Evolutionary conservation across 1,140 invertebrate genomes (phyloP).

Genomic region (Schlechtendalia chinensis): DNA sequence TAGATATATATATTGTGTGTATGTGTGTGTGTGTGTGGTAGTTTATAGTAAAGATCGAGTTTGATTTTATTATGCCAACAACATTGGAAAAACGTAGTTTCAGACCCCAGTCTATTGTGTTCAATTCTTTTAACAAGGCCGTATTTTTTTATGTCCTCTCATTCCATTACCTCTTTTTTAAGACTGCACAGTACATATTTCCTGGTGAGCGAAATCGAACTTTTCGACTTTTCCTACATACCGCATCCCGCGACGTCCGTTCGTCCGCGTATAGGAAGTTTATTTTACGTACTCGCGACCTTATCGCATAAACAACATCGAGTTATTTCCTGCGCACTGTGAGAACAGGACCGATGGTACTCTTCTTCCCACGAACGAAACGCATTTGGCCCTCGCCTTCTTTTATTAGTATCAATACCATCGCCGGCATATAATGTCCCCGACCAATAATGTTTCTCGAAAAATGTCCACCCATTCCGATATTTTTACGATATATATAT

Average conservation of each 20-base stretch:
- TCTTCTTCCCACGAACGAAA: background rate
- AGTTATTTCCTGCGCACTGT: conserved; percentile 1
- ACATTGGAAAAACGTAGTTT: conserved; percentile 23
- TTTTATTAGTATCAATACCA: conserved; percentile 11
- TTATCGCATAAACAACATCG: conserved; percentile 17
- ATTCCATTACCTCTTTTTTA: conserved; percentile 22
- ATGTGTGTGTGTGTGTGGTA: background rate
- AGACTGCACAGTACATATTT: background rate
- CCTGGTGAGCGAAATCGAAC: background rate
- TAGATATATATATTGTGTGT: conserved; percentile 22
- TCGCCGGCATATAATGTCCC: background rate
- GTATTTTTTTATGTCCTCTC: conserved; percentile 37
- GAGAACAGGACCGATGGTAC: too few species aligned
- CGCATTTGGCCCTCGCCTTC: background rate
- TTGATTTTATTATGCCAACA: conserved; percentile 28
- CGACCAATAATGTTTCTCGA: background rate
- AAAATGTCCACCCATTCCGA: background rate
- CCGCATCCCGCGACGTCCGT: too few species aligned
- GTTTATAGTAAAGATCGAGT: conserved; percentile 6
- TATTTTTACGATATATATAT: background rate
- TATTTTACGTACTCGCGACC: conserved; percentile 15
- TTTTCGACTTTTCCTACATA: background rate
- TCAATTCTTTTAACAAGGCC: conserved; percentile 34
- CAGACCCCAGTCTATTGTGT: background rate
- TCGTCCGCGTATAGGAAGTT: background rate